Evolutionary conservation across 1,140 invertebrate species (phyloP).

Genomic region (Lordiphosa clarofinis): DNA sequence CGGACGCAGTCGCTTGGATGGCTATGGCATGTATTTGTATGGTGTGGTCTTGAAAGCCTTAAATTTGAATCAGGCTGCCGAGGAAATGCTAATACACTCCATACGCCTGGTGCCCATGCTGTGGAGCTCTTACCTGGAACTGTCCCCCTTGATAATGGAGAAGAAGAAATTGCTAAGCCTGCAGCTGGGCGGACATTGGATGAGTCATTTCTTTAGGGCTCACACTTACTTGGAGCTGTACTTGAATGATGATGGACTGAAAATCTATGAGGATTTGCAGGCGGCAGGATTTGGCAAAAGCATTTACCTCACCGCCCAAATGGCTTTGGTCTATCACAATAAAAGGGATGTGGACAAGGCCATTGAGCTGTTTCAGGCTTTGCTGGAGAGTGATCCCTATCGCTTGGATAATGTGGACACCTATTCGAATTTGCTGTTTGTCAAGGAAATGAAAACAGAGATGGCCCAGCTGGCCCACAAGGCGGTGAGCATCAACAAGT

Average conservation of each 20-base stretch:
- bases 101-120: conserved; percentile 89
- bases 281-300: conserved; percentile 91
- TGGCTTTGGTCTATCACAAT: conserved; percentile 95
- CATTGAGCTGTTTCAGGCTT: conserved; percentile 89
- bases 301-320: conserved; percentile 94
- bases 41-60: conserved; percentile 94
- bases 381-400: conserved; percentile 93
- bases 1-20: conserved; percentile 86
- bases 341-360: conserved; percentile 95
- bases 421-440: conserved; percentile 97
- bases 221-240: conserved; percentile 95
- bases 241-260: conserved; percentile 92
- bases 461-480: conserved; percentile 95
- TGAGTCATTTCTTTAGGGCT: conserved; percentile 95
- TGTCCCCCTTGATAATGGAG: conserved; percentile 92
- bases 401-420: conserved; percentile 97
- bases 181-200: conserved; percentile 93
- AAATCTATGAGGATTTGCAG: conserved; percentile 89
- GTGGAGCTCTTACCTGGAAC: conserved; percentile 96
- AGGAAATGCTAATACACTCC: conserved; percentile 89
- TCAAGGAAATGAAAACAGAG: conserved; percentile 95
- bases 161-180: conserved; percentile 86
- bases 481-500: conserved; percentile 97
- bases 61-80: conserved; percentile 87
- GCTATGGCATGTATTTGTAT: conserved; percentile 93